Conservation (phyloP, 2,797 vertebrate species). For the Chelidonichthys spinosus region DNA sequence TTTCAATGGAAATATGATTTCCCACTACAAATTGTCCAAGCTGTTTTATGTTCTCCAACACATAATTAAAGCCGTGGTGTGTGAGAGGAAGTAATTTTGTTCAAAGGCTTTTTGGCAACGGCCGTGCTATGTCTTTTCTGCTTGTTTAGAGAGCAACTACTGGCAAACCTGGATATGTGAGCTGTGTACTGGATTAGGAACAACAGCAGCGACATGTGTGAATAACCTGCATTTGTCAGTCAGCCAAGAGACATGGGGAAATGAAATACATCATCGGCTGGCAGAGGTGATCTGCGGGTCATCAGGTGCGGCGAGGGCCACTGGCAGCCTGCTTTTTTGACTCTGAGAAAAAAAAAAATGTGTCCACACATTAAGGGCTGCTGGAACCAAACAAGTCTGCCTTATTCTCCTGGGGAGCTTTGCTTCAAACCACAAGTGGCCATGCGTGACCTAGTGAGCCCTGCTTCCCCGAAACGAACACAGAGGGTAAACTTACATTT, state of each 20-base stretch:
- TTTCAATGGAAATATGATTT: slow-evolving; percentile 96
- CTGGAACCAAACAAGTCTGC: slow-evolving; percentile 48
- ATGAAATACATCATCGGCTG: slow-evolving; percentile 70
- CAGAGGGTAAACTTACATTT: slow-evolving; percentile 11
- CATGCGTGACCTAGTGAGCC: slow-evolving; percentile 54
- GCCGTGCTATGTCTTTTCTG: slow-evolving; percentile 83
- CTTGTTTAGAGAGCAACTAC: slow-evolving; percentile 86
- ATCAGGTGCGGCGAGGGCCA: slow-evolving; percentile 61
- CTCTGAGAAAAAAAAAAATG: slow-evolving; percentile 60
- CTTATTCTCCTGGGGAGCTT: slow-evolving; percentile 67
- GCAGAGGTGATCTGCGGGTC: slow-evolving; percentile 69
- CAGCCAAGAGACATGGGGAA: slow-evolving; percentile 64
- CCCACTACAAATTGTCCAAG: slow-evolving; percentile 94
- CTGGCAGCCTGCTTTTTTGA: slow-evolving; percentile 65
- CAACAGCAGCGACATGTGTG: slow-evolving; percentile 77
- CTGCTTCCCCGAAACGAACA: slow-evolving; percentile 40
- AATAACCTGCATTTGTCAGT: slow-evolving; percentile 74
- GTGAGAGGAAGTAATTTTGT: slow-evolving; percentile 96
- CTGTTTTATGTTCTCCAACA: slow-evolving; percentile 94
- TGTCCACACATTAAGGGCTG: slow-evolving; percentile 67
- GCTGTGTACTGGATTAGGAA: slow-evolving; percentile 79
- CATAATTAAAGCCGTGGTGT: slow-evolving; percentile 93
- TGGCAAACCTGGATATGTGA: slow-evolving; percentile 83
- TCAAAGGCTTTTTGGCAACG: slow-evolving; percentile 92
- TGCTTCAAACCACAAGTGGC: slow-evolving; percentile 63